Evolutionary conservation across 1,140 invertebrate genomes (phyloP).

Genomic region (Zaprionus ornatus): DNA sequence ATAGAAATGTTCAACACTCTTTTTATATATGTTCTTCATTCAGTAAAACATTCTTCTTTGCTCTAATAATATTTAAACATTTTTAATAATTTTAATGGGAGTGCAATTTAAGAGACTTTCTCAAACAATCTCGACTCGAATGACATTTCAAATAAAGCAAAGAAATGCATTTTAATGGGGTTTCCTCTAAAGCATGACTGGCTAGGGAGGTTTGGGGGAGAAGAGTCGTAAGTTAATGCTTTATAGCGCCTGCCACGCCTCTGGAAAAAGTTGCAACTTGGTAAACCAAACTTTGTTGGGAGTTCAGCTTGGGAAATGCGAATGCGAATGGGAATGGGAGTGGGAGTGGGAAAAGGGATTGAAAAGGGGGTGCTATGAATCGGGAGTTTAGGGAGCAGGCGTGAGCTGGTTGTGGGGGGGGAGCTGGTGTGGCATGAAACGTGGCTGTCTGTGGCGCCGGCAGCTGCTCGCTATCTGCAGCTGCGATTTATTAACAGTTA

Average conservation of each 20-base stretch:
- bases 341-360: neutral
- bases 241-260: conserved; percentile 52
- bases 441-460: conserved; percentile 57
- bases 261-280: conserved; percentile 55
- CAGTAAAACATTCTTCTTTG: neutral
- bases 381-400: conserved; percentile 3
- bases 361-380: neutral
- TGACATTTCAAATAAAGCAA: conserved; percentile 7
- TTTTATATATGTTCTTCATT: too few species aligned
- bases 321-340: neutral
- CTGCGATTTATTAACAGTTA: conserved; percentile 79
- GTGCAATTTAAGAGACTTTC: neutral
- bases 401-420: neutral
- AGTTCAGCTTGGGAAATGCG: conserved; percentile 9
- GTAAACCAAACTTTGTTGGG: conserved; percentile 46
- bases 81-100: neutral
- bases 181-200: neutral
- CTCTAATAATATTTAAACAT: neutral
- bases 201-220: neutral
- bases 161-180: conserved; percentile 23
- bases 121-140: conserved; percentile 20
- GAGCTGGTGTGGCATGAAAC: conserved; percentile 16
- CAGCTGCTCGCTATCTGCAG: conserved; percentile 69
- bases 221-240: conserved; percentile 43
- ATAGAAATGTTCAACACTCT: too few species aligned